Percentiles rank a stretch among this genome's conserved stretches.
These are phyloP conservation scores for Scolopax rusticola DNA, from an alignment of 2,797 vertebrate species.

Conservation along the genomic window DNA sequence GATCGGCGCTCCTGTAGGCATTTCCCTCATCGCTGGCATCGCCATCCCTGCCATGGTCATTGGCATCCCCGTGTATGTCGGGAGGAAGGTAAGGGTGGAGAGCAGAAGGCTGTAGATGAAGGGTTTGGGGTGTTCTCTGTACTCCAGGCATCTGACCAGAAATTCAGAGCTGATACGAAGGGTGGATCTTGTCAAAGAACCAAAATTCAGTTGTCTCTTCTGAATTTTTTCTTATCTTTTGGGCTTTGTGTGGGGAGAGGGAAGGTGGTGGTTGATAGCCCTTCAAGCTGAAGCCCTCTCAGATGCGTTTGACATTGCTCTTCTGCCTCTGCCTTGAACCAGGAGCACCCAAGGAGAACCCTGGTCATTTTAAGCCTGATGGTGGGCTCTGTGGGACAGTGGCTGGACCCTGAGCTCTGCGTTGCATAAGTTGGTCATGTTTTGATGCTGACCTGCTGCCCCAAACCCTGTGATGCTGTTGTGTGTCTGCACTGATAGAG, in stretches of 20 bases:
- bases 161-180: neutral
- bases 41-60: slow-evolving; percentile 99
- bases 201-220: slow-evolving; percentile 32
- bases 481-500: neutral
- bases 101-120: neutral
- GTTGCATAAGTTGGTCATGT: neutral
- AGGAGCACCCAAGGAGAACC: neutral
- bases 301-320: neutral
- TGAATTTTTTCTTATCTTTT: neutral
- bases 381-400: neutral
- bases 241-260: neutral
- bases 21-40: slow-evolving; percentile 97
- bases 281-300: neutral
- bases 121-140: neutral
- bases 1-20: slow-evolving; percentile 96
- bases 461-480: neutral
- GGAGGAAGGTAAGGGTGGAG: slow-evolving; percentile 89
- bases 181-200: neutral
- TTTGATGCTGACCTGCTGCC: neutral
- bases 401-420: neutral
- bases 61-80: slow-evolving; percentile 96
- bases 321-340: neutral
- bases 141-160: neutral
- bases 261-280: neutral
- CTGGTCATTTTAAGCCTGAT: neutral